These are phyloP conservation scores for Epinotia demarniana DNA, from an alignment of 2,888 invertebrate species.

Conservation along the genomic window DNA sequence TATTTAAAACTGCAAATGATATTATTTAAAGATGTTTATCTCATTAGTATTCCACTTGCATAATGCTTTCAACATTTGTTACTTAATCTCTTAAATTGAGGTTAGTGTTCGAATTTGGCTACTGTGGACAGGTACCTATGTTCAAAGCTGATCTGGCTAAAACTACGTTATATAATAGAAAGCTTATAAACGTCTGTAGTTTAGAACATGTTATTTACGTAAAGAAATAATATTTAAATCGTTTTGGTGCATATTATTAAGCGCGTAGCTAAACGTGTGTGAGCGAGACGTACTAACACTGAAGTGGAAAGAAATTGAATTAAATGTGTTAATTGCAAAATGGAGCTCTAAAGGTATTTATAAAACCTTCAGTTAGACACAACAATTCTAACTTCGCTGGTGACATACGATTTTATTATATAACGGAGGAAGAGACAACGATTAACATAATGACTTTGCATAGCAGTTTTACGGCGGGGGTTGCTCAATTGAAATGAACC, in stretches of 20 bases:
- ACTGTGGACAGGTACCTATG: conserved; percentile 19
- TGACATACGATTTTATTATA: conserved; percentile 1
- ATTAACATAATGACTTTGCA: conserved; percentile 15
- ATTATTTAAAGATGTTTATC: conserved; percentile 7
- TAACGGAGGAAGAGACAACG: conserved; percentile 13
- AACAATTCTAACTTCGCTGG: not conserved
- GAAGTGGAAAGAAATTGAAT: too few species aligned
- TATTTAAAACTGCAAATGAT: not conserved
- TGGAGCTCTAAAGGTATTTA: too few species aligned
- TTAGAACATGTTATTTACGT: too few species aligned
- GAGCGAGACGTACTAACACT: too few species aligned
- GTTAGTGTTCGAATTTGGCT: not conserved
- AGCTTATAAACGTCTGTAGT: too few species aligned
- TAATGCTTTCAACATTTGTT: conserved; percentile 23
- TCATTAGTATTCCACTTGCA: conserved; percentile 18
- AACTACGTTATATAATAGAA: not conserved
- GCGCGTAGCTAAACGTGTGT: too few species aligned
- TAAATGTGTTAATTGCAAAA: too few species aligned
- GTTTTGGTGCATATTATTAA: too few species aligned
- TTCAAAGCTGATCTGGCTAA: conserved; percentile 1
- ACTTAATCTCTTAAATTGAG: conserved; percentile 15
- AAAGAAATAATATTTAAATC: too few species aligned
- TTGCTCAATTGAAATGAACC: conserved; percentile 33
- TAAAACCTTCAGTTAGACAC: not conserved
- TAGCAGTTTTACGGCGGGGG: conserved; percentile 13